Percentiles rank a stretch among this genome's conserved stretches.
Conservation (phyloP, 2,797 vertebrate genomes). For the Podargus strigoides region DNA sequence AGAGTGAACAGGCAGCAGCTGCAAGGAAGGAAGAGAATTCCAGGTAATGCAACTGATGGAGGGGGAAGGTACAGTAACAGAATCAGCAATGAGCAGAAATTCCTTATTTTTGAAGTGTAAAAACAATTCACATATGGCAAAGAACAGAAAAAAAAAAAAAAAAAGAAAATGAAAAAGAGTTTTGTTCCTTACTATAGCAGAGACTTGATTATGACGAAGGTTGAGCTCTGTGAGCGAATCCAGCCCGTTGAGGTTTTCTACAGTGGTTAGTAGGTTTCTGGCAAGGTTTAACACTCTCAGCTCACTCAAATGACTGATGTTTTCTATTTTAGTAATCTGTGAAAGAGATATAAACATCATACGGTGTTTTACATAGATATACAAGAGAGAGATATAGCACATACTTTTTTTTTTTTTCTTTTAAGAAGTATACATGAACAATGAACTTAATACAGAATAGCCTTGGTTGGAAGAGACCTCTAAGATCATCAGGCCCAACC, state of each 20-base stretch:
- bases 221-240: conserved; percentile 88
- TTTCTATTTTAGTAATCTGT: conserved; percentile 90
- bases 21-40: neutral
- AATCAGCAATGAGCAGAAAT: neutral
- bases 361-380: neutral
- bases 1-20: neutral
- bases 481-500: too few species aligned
- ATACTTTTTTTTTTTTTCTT: neutral
- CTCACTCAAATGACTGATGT: conserved; percentile 83
- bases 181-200: conserved; percentile 81
- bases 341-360: conserved; percentile 7
- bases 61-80: neutral
- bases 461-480: too few species aligned
- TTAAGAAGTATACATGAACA: neutral
- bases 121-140: neutral
- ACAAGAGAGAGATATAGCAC: accelerated
- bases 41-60: neutral
- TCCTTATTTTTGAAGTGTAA: neutral
- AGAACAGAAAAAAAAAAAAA: neutral
- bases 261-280: conserved; percentile 82
- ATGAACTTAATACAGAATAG: neutral
- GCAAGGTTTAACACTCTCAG: conserved; percentile 90
- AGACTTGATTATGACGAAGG: conserved; percentile 87
- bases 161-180: neutral
- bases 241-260: conserved; percentile 88